These are phyloP conservation scores for Solen grandis DNA, from an alignment of 1,140 invertebrate genomes.

Conservation along the genomic window DNA sequence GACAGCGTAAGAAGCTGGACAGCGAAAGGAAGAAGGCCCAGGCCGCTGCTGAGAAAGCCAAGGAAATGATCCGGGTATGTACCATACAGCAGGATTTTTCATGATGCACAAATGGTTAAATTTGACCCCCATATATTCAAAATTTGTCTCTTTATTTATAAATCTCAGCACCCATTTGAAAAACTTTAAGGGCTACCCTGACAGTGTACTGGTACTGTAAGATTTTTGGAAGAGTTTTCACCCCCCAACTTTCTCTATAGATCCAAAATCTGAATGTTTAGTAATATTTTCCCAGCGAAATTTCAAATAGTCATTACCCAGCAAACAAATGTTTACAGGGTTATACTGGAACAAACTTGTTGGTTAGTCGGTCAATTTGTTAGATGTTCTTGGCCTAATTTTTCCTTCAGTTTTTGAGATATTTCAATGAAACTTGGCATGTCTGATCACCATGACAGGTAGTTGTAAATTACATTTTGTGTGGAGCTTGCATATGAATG, in stretches of 20 bases:
- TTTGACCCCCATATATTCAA: neutral
- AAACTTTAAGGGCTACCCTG: neutral
- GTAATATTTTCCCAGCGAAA: too few species aligned
- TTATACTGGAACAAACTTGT: too few species aligned
- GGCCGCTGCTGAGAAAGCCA: conserved; percentile 72
- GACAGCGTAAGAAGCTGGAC: conserved; percentile 67
- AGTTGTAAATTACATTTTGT: too few species aligned
- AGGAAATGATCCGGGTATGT: conserved; percentile 76
- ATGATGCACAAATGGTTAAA: conserved; percentile 13
- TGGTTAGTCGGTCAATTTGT: too few species aligned
- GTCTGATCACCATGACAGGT: too few species aligned
- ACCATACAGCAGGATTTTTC: neutral
- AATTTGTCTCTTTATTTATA: neutral
- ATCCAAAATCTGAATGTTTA: too few species aligned
- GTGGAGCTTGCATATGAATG: too few species aligned
- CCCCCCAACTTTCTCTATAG: too few species aligned
- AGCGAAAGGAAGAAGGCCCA: conserved; percentile 70
- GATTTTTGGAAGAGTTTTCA: neutral
- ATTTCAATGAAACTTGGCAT: too few species aligned
- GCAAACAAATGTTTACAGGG: conserved; percentile 6
- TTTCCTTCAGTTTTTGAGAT: too few species aligned
- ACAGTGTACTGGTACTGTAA: neutral
- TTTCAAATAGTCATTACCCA: too few species aligned
- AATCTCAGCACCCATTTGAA: neutral
- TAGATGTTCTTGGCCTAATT: too few species aligned